Evolutionary conservation across 1,140 invertebrate genomes (phyloP), one percentile per base, ranked within the genome.

Genomic region (Schmidtea mediterranea): DNA sequence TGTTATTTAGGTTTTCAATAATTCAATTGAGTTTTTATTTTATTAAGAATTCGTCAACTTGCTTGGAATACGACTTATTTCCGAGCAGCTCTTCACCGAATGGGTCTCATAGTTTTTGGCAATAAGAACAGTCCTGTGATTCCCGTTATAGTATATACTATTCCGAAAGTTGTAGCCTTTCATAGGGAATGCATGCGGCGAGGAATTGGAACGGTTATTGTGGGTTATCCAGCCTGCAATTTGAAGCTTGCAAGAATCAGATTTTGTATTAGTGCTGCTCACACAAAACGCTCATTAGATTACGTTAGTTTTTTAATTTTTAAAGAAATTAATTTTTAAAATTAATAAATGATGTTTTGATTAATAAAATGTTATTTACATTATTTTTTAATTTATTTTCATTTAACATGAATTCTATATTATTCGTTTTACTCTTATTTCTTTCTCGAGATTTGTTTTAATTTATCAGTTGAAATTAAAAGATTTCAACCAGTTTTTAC

Each of bases 141-240:
- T 53, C 90, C 90, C 18, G 74, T 95, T 67, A 66, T 95, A 57
- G 75, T 90, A 37, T 95, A 86, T 67, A 72, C 84, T 57, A 87
- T 84, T 62, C 80, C 83, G 1, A 83, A 94, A 60, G 67, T 49
- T 58, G 82, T 79, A 15, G 73, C 74, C 49, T 81, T 86, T 57
- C 80, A 89, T 49, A 73, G 86, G 56, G 76, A 76, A 51, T 70
- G 90, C 57, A 75, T 78, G 46, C 74, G 74, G 51, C 68, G 76
- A 50, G 78, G 81, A 45, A 76, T 97, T 49, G 89, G 86, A 18
- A 76, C 77, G 10, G 89, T 95, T 2, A 86, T 89, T 49, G 90
- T 95, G 49, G 86, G 86, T 49, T 97, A 90, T 69, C 90, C 92
- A 47, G 90, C 90, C 24, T 95, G 89, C n/a, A 80, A 83, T 39